These are phyloP conservation scores for Drosophila kurseongensis DNA, from an alignment of 1,140 invertebrate genomes.

Conservation along the genomic window DNA sequence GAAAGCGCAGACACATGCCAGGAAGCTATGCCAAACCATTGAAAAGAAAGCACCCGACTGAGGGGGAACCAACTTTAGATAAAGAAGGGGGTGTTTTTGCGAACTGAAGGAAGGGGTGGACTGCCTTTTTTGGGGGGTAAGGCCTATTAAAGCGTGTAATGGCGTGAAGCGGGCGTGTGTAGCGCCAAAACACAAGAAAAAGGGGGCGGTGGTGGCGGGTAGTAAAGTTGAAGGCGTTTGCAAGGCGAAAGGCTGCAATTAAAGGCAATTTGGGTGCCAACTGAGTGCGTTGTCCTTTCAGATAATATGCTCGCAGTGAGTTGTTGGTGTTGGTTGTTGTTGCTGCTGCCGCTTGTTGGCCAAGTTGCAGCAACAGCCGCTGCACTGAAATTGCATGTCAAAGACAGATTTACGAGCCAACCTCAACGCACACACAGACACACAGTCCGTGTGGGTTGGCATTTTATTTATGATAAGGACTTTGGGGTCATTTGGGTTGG, in stretches of 20 bases:
- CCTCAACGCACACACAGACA: constrained; percentile 26
- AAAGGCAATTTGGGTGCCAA: constrained; percentile 72
- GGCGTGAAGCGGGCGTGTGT: constrained; percentile 71
- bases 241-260: constrained; percentile 72
- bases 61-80: constrained; percentile 13
- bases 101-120: neutral
- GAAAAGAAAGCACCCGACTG: constrained; percentile 31
- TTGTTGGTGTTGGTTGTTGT: constrained; percentile 26
- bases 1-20: constrained; percentile 69
- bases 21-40: constrained; percentile 51
- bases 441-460: constrained; percentile 16
- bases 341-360: constrained; percentile 34
- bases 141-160: constrained; percentile 81
- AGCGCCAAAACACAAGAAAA: constrained; percentile 46
- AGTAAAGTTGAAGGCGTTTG: constrained; percentile 50
- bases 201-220: constrained; percentile 12
- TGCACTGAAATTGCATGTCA: constrained; percentile 81
- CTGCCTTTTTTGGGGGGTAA: constrained; percentile 22
- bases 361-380: constrained; percentile 75
- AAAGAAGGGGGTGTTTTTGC: constrained; percentile 4
- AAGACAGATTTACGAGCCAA: constrained; percentile 80
- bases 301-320: constrained; percentile 51
- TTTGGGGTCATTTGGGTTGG: constrained; percentile 27
- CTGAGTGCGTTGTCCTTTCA: constrained; percentile 75
- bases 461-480: constrained; percentile 76